Conservation (phyloP, 2,888 invertebrate species). For the Nematopogon swammerdamellus region DNA sequence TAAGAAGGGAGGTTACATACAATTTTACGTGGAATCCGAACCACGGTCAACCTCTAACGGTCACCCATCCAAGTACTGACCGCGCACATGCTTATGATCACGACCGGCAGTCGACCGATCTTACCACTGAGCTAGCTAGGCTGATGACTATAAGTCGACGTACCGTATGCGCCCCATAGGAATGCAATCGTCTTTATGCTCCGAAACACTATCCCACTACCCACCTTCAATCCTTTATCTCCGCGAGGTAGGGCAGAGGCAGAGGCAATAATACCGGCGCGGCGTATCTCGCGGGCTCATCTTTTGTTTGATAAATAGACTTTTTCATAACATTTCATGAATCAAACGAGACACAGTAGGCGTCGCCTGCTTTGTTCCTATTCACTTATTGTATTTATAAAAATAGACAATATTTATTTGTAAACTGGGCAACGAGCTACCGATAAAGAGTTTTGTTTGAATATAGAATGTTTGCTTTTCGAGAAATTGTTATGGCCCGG, state of each 20-base stretch:
- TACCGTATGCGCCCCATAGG: conserved; percentile 2
- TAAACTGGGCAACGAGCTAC: conserved; percentile 39
- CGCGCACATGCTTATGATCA: no score
- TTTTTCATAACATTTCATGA: conserved; percentile 35
- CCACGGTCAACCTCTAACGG: no score
- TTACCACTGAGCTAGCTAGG: no score
- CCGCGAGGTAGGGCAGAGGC: no score
- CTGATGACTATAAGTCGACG: no score
- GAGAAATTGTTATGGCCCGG: conserved; percentile 15
- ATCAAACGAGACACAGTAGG: conserved; percentile 29
- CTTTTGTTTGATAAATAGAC: conserved; percentile 44
- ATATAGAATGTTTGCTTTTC: conserved; percentile 40
- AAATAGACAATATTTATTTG: conserved; percentile 46
- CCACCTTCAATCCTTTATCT: not conserved
- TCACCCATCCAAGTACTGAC: no score
- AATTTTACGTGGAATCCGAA: no score
- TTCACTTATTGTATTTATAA: conserved; percentile 26
- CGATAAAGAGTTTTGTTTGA: conserved; percentile 44
- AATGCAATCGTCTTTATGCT: not conserved
- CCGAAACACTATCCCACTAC: not conserved
- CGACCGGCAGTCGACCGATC: no score
- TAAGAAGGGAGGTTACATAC: no score
- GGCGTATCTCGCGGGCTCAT: conserved; percentile 41
- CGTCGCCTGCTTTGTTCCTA: conserved; percentile 22
- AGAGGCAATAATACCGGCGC: conserved; percentile 44